Conservation (phyloP, 2,797 vertebrate genomes). For the Enteromius trimaculatus region DNA sequence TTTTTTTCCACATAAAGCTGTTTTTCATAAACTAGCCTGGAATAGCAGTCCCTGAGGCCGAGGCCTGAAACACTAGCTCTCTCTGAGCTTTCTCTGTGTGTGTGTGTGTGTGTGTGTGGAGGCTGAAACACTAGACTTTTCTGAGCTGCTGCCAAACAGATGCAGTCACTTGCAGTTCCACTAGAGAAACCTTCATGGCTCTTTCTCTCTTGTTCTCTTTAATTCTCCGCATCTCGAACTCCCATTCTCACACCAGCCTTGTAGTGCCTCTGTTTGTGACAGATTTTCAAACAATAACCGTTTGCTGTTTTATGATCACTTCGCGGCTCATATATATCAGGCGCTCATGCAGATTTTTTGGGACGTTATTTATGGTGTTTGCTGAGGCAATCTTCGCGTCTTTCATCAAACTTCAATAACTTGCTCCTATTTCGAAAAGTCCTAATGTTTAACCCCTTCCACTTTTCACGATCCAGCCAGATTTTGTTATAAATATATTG, state of each 20-base stretch:
- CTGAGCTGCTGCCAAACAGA: constrained; percentile 82
- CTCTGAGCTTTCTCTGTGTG: constrained; percentile 68
- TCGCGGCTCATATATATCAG: neutral
- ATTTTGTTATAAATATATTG: neutral
- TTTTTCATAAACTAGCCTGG: constrained; percentile 86
- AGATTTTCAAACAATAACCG: neutral
- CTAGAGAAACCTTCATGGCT: constrained; percentile 79
- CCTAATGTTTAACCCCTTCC: neutral
- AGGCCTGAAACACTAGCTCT: constrained; percentile 83
- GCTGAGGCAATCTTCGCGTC: neutral
- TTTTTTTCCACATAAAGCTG: constrained; percentile 85
- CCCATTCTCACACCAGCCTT: constrained; percentile 34
- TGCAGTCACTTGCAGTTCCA: constrained; percentile 80
- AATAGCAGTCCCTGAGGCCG: constrained; percentile 81
- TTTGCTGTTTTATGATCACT: neutral
- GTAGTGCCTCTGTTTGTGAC: constrained; percentile 21
- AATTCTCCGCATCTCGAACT: constrained; percentile 12
- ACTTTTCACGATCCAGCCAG: neutral
- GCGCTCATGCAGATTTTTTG: neutral
- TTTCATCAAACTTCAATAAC: neutral
- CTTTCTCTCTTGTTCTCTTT: constrained; percentile 62
- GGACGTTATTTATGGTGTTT: neutral
- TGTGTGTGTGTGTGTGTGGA: constrained; percentile 59
- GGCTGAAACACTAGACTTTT: constrained; percentile 84
- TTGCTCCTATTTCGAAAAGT: neutral